phyloP scores from a whole-genome alignment of 1,140 invertebrate genomes.

The Stegodyphus mimosarum region DNA sequence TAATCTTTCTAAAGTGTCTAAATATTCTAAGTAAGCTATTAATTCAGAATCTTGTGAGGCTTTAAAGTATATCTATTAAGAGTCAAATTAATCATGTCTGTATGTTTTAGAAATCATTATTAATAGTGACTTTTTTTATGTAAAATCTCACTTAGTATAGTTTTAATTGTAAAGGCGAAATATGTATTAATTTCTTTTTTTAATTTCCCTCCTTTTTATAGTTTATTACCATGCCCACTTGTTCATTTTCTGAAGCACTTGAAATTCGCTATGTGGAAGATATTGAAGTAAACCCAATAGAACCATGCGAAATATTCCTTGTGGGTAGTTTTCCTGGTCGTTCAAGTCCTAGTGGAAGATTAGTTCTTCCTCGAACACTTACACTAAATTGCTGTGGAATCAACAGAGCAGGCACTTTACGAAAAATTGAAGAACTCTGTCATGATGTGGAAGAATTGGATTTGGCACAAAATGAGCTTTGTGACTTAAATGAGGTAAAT shows the following conservation, averaged over 20 bases:
- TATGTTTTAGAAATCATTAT: too few relatives aligned
- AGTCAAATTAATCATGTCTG: too few relatives aligned
- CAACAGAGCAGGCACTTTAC: slow-evolving; percentile 59
- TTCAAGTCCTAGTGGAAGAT: slow-evolving; percentile 54
- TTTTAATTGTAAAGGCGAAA: neutral
- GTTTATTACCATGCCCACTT: slow-evolving; percentile 48
- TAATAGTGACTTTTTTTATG: neutral
- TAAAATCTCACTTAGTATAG: neutral
- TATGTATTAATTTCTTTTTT: too few relatives aligned
- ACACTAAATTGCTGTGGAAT: slow-evolving; percentile 63
- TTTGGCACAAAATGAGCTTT: slow-evolving; percentile 88
- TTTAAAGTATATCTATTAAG: too few relatives aligned
- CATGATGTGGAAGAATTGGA: slow-evolving; percentile 88
- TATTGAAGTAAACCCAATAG: slow-evolving; percentile 29
- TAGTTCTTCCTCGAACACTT: slow-evolving; percentile 63
- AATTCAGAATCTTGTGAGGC: too few relatives aligned
- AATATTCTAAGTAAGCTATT: too few relatives aligned
- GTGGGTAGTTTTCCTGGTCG: slow-evolving; percentile 61
- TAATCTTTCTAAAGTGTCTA: too few relatives aligned
- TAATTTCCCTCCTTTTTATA: neutral
- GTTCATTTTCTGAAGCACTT: slow-evolving; percentile 61
- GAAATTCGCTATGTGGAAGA: slow-evolving; percentile 57
- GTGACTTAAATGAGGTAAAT: slow-evolving; percentile 83
- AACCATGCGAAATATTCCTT: slow-evolving; percentile 57
- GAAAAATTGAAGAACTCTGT: slow-evolving; percentile 79